Conservation (phyloP, 2,888 invertebrate species). For the Nycteola revayana region DNA sequence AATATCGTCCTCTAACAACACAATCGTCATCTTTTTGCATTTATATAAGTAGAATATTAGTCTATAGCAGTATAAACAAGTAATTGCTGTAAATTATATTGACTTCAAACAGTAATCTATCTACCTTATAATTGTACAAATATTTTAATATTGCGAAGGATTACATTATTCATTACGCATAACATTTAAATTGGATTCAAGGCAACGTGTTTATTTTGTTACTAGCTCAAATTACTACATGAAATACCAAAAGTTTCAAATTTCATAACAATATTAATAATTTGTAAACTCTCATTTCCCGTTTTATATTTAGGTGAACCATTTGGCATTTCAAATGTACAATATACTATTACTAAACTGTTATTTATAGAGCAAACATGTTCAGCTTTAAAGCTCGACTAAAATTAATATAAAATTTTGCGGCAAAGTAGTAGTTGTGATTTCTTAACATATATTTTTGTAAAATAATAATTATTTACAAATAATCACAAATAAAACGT, state of each 20-base stretch:
- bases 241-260: conserved; percentile 47
- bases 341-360: conserved; percentile 29
- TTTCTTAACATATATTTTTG: conserved; percentile 4
- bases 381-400: conserved; percentile 29
- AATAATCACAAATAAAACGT: conserved; percentile 16
- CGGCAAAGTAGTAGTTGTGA: conserved; percentile 13
- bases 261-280: conserved; percentile 41
- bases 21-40: conserved; percentile 49
- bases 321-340: conserved; percentile 41
- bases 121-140: conserved; percentile 50
- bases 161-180: conserved; percentile 39
- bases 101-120: conserved; percentile 56
- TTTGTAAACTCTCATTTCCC: conserved; percentile 35
- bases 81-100: conserved; percentile 53
- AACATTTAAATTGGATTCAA: conserved; percentile 63
- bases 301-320: conserved; percentile 31
- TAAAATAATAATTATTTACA: conserved; percentile 13
- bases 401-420: conserved; percentile 15
- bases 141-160: conserved; percentile 55
- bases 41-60: conserved; percentile 46
- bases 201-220: conserved; percentile 70
- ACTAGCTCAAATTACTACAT: conserved; percentile 49
- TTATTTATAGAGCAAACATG: conserved; percentile 30
- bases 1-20: conserved; percentile 58
- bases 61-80: conserved; percentile 52